Conservation (phyloP, 1,140 invertebrate species). For the Spodoptera litura region DNA sequence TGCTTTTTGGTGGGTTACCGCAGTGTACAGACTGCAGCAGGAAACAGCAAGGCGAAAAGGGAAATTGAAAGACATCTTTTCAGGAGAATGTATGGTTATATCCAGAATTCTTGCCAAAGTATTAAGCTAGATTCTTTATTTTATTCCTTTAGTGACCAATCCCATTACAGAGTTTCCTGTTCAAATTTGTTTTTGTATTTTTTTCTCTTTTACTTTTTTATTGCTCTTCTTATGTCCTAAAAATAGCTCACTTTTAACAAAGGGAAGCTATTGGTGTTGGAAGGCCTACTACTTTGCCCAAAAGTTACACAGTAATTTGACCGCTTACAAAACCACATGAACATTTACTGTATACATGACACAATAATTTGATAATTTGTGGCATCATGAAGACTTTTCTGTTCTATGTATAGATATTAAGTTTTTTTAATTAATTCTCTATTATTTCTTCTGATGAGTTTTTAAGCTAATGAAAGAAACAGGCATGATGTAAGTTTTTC, state of each 20-base stretch:
- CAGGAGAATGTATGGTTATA: conserved; percentile 90
- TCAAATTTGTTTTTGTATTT: conserved; percentile 34
- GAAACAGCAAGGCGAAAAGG: conserved; percentile 90
- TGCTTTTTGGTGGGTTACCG: conserved; percentile 87
- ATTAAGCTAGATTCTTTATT: conserved; percentile 79
- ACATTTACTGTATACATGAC: conserved; percentile 18
- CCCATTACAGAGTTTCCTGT: conserved; percentile 51
- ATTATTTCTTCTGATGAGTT: neutral
- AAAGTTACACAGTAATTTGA: conserved; percentile 23
- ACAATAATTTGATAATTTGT: conserved; percentile 5
- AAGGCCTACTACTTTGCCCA: conserved; percentile 26
- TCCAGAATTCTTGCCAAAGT: conserved; percentile 83
- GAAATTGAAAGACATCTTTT: conserved; percentile 92
- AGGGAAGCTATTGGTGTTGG: conserved; percentile 42
- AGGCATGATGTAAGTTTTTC: conserved; percentile 10
- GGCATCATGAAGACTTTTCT: conserved; percentile 9
- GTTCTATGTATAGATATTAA: neutral
- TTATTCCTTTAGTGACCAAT: conserved; percentile 67
- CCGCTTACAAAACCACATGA: conserved; percentile 1
- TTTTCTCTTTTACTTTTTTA: conserved; percentile 37
- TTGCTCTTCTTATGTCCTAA: conserved; percentile 47
- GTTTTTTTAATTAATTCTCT: neutral
- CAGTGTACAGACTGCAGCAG: conserved; percentile 90
- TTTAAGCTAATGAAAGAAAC: neutral
- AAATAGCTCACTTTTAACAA: conserved; percentile 50